Base-by-base conservation (phyloP, 2,888 invertebrate genomes). In the Agrochola circellaris region DNA sequence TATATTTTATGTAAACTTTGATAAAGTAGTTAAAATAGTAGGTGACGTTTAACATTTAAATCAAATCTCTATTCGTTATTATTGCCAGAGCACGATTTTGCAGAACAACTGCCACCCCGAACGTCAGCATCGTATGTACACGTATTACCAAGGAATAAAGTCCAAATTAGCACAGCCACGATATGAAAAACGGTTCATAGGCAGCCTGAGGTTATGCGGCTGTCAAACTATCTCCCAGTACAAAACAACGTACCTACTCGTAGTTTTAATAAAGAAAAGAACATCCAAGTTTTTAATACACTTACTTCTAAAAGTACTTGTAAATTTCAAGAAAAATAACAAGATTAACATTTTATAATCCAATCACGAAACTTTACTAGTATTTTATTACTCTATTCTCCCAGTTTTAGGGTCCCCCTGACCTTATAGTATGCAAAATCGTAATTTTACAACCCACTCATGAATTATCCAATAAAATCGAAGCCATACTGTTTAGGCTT, bases 381-480 rank as follows among this genome's bases (percentile, higher is more conserved):
- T 48, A 83, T 90, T 91, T 90, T 90, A 92, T 91, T 89, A 89
- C 90, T 90, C 72, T 87, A 90, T 90, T 77, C 85, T 75, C 67
- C 81, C 77, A 84, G 86, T 89, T 89, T 88, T 81, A 87, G 81
- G 69, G 79, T 87, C 81, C 79, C 87, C 78, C 82, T 86, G 91
- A 92, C 91, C 91, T 91, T 90, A 90, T 85, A 87, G 91, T 90
- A 91, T 92, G 91, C 88, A 87, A 91, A 91, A 89, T 89, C 87
- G 77, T 86, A 90, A 89, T 89, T 91, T 91, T 89, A 92, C 90
- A 90, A 86, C 88, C 87, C 87, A 89, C 93, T 92, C 92, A 92
- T 91, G 91, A 92, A 92, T 92, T 90, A 92, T 89, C 89, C 90
- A 92, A 93, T 93, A 94, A 92, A 93, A 94, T 92, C 91, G 92